These are phyloP conservation scores for Tiphia femorata DNA, from an alignment of 2,888 invertebrate species.

Conservation along the genomic window DNA sequence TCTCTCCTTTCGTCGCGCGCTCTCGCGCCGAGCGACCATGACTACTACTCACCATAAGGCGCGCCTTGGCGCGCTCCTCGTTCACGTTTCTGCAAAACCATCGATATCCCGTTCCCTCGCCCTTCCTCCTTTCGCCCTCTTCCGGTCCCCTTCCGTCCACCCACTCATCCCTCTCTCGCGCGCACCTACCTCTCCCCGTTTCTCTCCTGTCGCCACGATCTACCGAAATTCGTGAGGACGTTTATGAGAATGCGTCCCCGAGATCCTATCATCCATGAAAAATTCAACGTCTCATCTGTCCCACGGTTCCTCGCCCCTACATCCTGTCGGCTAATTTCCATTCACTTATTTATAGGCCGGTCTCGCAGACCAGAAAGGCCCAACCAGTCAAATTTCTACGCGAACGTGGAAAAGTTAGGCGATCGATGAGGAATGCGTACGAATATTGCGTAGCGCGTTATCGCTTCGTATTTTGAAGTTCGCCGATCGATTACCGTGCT, in stretches of 20 bases:
- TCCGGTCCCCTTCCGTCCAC: constrained; percentile 17
- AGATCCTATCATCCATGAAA: constrained; percentile 48
- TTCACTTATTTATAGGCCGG: constrained; percentile 37
- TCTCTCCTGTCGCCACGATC: too few species aligned
- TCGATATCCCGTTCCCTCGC: constrained; percentile 16
- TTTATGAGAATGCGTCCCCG: constrained; percentile 39
- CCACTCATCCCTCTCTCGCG: constrained; percentile 17
- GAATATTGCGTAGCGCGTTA: too few species aligned
- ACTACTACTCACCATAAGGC: constrained; percentile 37
- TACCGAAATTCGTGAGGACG: constrained; percentile 54
- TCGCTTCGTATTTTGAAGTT: too few species aligned
- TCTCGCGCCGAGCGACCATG: constrained; percentile 1
- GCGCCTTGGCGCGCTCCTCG: constrained; percentile 43
- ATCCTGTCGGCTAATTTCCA: constrained; percentile 29
- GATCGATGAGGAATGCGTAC: too few species aligned
- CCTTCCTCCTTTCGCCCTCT: constrained; percentile 16
- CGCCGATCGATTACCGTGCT: too few species aligned
- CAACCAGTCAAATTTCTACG: too few species aligned
- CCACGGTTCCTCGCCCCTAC: constrained; percentile 17
- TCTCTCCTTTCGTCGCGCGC: not conserved
- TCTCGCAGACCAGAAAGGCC: not conserved
- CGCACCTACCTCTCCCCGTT: constrained; percentile 15
- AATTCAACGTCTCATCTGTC: constrained; percentile 48
- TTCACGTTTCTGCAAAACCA: constrained; percentile 42
- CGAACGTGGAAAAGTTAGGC: not conserved